Base-by-base conservation (phyloP, 2,113 vertebrate species). In the Lampris megalopsis region DNA sequence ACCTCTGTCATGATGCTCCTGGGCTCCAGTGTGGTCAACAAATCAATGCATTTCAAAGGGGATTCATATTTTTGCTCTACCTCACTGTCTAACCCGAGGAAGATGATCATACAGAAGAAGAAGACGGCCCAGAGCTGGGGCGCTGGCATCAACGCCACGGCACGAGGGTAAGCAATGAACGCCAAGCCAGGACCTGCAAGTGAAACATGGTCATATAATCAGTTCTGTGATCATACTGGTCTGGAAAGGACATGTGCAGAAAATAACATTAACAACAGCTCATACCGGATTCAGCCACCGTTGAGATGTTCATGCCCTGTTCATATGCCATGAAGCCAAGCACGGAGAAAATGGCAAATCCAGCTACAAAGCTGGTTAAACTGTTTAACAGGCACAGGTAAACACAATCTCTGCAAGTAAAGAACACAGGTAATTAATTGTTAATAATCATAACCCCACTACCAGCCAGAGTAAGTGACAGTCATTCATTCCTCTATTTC, bases 321-420 rank as follows among this genome's bases (percentile, higher is more conserved):
- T 97, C 95, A 63, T 73, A 92, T 56, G 96, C 95, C 96, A 98
- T 97, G 88, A 97, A 98, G 42, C 94, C 94, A 68, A 98, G 89
- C 36, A 97, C 95, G 4, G 97, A 97, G 86, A 99, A 98, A 78
- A 98, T 96, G 76, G 96, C 97, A 75, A 99, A 97, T 6, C 97
- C 97, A 7, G 97, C 96, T 52, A 95, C 40, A 11, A 99, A 97
- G 83, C 97, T 99, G 77, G 97, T 98, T 73, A 94, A 87, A 43
- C 96, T 98, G 90, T 99, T 98, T 77, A 99, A 82, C 86, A 96
- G 92, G 93, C 97, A 97, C 60, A 99, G 94, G 66, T 94, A 93
- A 36, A 97, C 75, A 85, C 94, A 95, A 83, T 97, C 96, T 91
- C 97, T 98, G 87, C 59, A 68, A 72, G 42, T 3, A 11, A 77